phyloP scores from a whole-genome alignment of 2,888 invertebrate species.

The Octodonta nipae region DNA sequence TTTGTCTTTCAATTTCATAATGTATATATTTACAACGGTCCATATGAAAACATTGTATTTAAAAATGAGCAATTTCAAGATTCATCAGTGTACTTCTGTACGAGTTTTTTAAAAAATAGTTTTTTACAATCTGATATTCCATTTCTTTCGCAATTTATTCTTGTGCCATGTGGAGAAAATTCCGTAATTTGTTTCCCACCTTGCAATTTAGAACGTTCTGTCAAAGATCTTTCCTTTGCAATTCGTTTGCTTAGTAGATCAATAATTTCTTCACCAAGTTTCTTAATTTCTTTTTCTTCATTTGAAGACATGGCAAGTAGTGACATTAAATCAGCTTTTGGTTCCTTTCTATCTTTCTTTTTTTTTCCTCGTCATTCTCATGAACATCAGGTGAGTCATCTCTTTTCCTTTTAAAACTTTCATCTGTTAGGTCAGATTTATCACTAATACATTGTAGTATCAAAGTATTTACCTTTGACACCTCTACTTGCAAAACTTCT shows the following conservation, averaged over 20 bases:
- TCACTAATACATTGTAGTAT: conserved; percentile 30
- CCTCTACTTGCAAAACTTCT: conserved; percentile 43
- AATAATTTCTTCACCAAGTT: conserved; percentile 89
- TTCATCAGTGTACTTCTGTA: conserved; percentile 80
- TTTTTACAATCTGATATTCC: conserved; percentile 58
- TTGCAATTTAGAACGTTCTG: conserved; percentile 90
- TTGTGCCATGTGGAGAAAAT: conserved; percentile 91
- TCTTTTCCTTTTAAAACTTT: conserved; percentile 37
- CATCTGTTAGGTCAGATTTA: conserved; percentile 25
- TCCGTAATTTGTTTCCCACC: conserved; percentile 88
- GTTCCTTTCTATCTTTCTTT: conserved; percentile 42
- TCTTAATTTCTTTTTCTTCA: conserved; percentile 87
- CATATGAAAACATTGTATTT: conserved; percentile 98
- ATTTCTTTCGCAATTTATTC: conserved; percentile 65
- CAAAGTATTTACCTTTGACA: conserved; percentile 44
- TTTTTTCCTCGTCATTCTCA: conserved; percentile 43
- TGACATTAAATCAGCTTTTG: conserved; percentile 56
- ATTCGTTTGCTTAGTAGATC: conserved; percentile 88
- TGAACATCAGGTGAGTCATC: conserved; percentile 30
- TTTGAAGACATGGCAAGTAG: conserved; percentile 84
- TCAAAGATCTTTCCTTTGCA: conserved; percentile 88
- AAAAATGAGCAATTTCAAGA: conserved; percentile 85
- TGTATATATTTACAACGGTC: conserved; percentile 97
- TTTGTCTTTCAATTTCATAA: conserved; percentile 74
- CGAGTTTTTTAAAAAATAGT: conserved; percentile 92